Evolutionary conservation across 2,113 vertebrate genomes (phyloP), one percentile per base, ranked within the genome.

Genomic region (Peromyscus maniculatus): DNA sequence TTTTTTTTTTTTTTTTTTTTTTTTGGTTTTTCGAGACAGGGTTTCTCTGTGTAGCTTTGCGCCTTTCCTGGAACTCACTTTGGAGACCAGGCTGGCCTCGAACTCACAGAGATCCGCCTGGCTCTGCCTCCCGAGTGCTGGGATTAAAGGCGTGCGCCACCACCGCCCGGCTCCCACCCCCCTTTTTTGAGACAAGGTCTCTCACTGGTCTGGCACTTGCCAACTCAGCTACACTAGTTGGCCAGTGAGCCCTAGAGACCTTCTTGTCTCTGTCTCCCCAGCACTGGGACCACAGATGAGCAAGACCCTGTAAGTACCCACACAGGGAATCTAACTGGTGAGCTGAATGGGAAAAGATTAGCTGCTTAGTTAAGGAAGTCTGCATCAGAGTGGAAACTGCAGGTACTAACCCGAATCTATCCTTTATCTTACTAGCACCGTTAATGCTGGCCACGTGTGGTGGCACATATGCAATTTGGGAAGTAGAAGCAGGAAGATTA

Each of bases 391-490:
- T 75, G 78, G 87, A 96, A 98, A 98, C 28, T 78, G 39, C n/a
- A 57, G 77, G 86, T 95, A 91, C 95, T 95, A 97, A 94, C 78
- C 82, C 87, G 6, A 89, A 57, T 67, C 46, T 95, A 94, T 94
- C 96, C 91, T 93, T 66, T 66, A 66, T 97, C 88, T 97, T 97
- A 89, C 77, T 87, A 83, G 36, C 55, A 62, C 6, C 7, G 3
- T 84, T 84, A 84, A 84, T 39, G 57, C 22, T 84, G 57, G 21
- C 80, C 80, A 24, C 3, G 9, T 59, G 55, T 59, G 55, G 10
- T n/a, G 57, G 33, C 6, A 2, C 21, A 16, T 62, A 39, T 62
- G 36, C 8, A 83, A 39, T n/a, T 64, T 84, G 33, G 79, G 79
- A 82, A 82, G 7, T 24, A 36, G 79, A 57, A 82, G 78, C 49